Base-by-base conservation (phyloP, 2,888 invertebrate species). In the Pantelozetes paolii region DNA sequence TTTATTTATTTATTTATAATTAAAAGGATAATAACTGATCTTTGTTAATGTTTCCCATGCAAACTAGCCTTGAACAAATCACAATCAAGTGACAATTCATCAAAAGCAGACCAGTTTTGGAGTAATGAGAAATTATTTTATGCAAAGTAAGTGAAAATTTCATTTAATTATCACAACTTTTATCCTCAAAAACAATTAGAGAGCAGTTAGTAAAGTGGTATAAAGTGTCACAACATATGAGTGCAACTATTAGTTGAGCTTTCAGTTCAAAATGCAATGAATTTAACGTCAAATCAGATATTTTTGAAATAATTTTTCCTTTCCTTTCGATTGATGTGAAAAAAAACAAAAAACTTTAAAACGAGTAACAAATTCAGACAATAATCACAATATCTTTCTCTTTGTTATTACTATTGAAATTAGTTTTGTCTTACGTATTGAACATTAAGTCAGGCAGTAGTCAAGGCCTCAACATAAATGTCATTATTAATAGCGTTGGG, bases 61-160 rank as follows among this genome's bases (percentile, higher is more conserved):
- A 54, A n/a, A n/a, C n/a, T 26, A 62, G 62, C 62, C 62, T 62
- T 62, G 62, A 62, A 62, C 62, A 26, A 62, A 62, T 62, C 62
- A 62, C 62, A 62, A 62, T 30, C 62, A 6, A 62, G 62, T 62
- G 62, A 32, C 30, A 62, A 62, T 62, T 62, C 36, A 54, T 54
- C 54, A 62, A 9, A 62, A 62, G 62, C 42, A 70, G 50, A 70
- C 40, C 50, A 54, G 54, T 54, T 36, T 45, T 48, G 70, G 70
- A 70, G 70, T 30, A 70, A 70, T 70, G 70, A 50, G 20, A 70
- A 30, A 20, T 70, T 30, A 62, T 62, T 62, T 62, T 62, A 62
- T 62, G 62, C 62, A 62, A 62, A 62, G 62, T 62, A 62, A 62
- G 62, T 54, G 13, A 1, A 54, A 26, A 26, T 26, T 15, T 45